A percentile compares a stretch with the other conserved stretches of the same genome.
Conservation (phyloP, 2,888 invertebrate species). For the Leptinotarsa peninsularis region DNA sequence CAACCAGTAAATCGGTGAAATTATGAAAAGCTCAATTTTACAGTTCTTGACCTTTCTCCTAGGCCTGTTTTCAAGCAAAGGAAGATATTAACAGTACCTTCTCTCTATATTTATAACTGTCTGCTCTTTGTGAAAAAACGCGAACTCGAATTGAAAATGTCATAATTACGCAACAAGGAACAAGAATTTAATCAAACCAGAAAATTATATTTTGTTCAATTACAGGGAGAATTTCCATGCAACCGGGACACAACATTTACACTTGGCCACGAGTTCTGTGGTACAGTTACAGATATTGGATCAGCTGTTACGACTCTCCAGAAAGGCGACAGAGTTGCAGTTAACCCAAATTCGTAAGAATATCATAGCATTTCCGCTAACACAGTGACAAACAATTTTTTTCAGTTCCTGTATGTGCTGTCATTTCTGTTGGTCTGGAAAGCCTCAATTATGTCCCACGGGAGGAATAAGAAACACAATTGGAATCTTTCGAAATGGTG, state of each 20-base stretch:
- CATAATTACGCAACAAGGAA: no score
- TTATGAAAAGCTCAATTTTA: no score
- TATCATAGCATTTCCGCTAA: background rate
- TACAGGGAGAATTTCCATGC: slow-evolving; percentile 77
- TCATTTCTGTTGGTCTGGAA: slow-evolving; percentile 72
- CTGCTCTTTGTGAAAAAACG: no score
- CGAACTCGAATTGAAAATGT: no score
- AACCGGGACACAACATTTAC: slow-evolving; percentile 68
- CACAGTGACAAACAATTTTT: background rate
- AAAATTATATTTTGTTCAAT: slow-evolving; percentile 3
- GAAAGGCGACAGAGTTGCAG: slow-evolving; percentile 75
- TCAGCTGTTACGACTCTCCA: slow-evolving; percentile 70
- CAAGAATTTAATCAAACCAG: no score
- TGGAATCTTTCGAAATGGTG: slow-evolving; percentile 76
- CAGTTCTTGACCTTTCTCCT: no score
- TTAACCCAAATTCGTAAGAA: slow-evolving; percentile 75
- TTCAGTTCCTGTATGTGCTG: slow-evolving; percentile 74
- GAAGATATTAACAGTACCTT: no score
- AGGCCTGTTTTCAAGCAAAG: no score
- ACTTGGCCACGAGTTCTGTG: slow-evolving; percentile 79
- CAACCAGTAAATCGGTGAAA: no score
- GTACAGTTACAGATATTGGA: slow-evolving; percentile 72
- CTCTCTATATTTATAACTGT: no score
- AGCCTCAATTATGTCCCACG: slow-evolving; percentile 73
- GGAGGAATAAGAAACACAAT: slow-evolving; percentile 73